Evolutionary conservation across 2,113 vertebrate genomes (phyloP), one percentile per base, ranked within the genome.

Genomic region (Brachirus orientalis): DNA sequence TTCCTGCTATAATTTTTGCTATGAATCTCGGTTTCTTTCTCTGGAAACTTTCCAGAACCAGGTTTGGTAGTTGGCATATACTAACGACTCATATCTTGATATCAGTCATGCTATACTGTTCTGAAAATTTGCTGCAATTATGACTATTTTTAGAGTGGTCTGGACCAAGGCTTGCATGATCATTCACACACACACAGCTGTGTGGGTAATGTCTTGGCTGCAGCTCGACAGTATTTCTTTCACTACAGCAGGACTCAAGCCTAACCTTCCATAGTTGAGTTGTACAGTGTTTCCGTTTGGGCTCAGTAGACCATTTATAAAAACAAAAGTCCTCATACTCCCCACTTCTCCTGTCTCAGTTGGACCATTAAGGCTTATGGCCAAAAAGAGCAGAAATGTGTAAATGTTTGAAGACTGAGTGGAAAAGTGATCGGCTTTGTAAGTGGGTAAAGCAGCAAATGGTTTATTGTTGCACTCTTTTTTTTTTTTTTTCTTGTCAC

Each of bases 241-340:
- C 51, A 22, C 19, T 22, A 0, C 37, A 37, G 43, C 36, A 43
- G 74, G 67, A 69, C 48, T 55, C 0, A 40, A 63, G 45, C 10
- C 68, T 78, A 83, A 80, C 54, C 43, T 45, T 65, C 56, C 52
- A 59, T 8, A n/a, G 33, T 61, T 45, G 3, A 38, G 28, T 41
- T 69, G 20, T 53, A 61, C 64, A 68, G 9, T 63, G 70, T 84
- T 82, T 83, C 67, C 47, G 48, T 67, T 61, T 44, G 41, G 38
- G 16, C 51, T 67, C 63, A 51, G 5, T 18, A 43, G 64, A 57
- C 41, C 52, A 44, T 72, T 62, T 69, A 70, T 36, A 28, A 64
- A 79, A 75, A 62, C 41, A 66, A 54, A 33, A 72, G 57, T 54
- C 22, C 46, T 55, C 62, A 36, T 76, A 54, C 69, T 63, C 16